Evolutionary conservation across 2,888 invertebrate species (phyloP).

Genomic region (Thecocarcelia acutangulata): DNA sequence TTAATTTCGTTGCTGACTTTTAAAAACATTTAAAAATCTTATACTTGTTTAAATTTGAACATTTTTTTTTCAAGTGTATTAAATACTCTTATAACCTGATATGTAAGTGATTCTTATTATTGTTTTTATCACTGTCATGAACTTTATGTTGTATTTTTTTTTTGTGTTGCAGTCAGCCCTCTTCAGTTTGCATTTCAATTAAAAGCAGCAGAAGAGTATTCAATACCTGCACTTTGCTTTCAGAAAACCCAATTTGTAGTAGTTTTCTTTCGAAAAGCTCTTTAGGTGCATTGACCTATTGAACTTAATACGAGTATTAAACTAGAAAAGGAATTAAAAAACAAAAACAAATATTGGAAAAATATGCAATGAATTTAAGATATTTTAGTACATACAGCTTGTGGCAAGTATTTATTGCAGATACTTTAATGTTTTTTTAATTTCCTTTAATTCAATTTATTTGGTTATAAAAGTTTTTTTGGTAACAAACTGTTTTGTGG

Average conservation of each 20-base stretch:
- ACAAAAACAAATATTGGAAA: constrained; percentile 6
- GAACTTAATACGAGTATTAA: constrained; percentile 63
- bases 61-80: constrained; percentile 5
- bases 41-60: background rate
- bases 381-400: background rate
- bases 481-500: background rate
- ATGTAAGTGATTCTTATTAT: constrained; percentile 13
- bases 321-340: constrained; percentile 20
- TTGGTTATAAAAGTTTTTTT: background rate
- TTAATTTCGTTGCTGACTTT: too few species aligned
- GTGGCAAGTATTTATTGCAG: constrained; percentile 14
- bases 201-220: constrained; percentile 22
- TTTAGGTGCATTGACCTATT: constrained; percentile 64
- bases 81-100: background rate
- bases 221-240: constrained; percentile 25
- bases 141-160: constrained; percentile 16
- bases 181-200: constrained; percentile 37
- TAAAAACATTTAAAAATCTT: too few species aligned
- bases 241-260: constrained; percentile 43
- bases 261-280: constrained; percentile 42
- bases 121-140: constrained; percentile 49
- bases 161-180: constrained; percentile 9
- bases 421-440: background rate
- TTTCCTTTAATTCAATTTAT: background rate
- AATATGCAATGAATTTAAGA: constrained; percentile 6